Base-by-base conservation (phyloP, 2,797 vertebrate genomes). In the Pteronotus mesoamericanus region DNA sequence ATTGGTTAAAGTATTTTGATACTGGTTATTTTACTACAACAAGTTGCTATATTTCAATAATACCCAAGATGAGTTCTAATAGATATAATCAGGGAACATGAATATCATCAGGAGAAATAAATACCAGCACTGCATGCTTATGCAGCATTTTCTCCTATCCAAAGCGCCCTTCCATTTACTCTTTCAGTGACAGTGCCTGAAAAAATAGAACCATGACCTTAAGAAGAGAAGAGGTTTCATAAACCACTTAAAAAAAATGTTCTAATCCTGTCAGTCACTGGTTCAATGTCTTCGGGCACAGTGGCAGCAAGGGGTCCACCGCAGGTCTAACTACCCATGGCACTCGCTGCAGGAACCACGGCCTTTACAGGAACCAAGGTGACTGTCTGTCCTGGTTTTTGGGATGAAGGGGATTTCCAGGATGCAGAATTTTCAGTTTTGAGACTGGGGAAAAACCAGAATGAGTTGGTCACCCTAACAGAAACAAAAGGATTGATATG, bases 1-100 rank as follows among this genome's bases (percentile, higher is more conserved):
- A n/a, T n/a, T n/a, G n/a, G 68, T 90, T 75, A 42, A 86, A 93
- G 37, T 51, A 57, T 78, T 93, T 89, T 92, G 53, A 34, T 91
- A 71, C 37, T 71, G 15, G 26, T 44, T 95, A 85, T 89, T 18
- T 15, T 19, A 55, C n/a, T 11, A 42, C n/a, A 79, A 46, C 15
- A 91, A 46, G 46, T 61, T 44, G 44, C 29, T 82, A 0, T 7
- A 69, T 39, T 64, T 91, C 57, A 84, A 42, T 82, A 48, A 72
- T 26, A 72, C 10, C 3, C 37, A 64, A 24, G 24, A 64, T 68
- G 42, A 82, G 68, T 74, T 96, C 48, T 85, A 53, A 61, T 46
- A 79, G 37, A 83, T 3, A 34, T 9, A 74, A 64, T 68, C 88
- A 78, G 0, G 3, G 39, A 61, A 64, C 32, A 46, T 0, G 39